These are phyloP conservation scores for Zaprionus davidi DNA, from an alignment of 1,140 invertebrate genomes.

Conservation along the genomic window DNA sequence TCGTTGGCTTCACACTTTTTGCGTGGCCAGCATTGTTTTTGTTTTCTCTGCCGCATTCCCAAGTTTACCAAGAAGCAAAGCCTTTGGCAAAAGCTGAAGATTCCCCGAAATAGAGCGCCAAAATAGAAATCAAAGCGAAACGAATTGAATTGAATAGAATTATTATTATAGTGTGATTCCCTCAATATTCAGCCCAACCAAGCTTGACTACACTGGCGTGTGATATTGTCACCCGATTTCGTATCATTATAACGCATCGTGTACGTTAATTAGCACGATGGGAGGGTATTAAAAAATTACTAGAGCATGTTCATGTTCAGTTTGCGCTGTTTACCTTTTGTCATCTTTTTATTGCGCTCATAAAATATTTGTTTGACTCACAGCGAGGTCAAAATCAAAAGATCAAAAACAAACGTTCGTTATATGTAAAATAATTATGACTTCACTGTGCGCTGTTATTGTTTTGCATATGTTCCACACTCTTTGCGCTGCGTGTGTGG, in stretches of 20 bases:
- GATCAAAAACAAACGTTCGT: neutral
- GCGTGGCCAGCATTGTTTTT: neutral
- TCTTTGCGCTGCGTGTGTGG: neutral
- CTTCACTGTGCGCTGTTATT: neutral
- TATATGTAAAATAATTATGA: neutral
- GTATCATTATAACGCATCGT: neutral
- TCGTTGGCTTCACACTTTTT: neutral
- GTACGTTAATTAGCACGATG: neutral
- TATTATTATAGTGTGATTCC: neutral
- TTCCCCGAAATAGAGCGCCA: neutral
- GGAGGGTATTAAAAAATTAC: constrained; percentile 13
- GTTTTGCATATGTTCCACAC: constrained; percentile 7
- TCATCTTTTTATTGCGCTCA: constrained; percentile 11
- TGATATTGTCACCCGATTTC: neutral
- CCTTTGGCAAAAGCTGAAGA: neutral
- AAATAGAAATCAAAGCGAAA: neutral
- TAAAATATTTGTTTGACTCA: constrained; percentile 13
- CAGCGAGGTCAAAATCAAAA: constrained; percentile 14
- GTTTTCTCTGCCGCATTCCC: neutral
- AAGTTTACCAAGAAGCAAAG: neutral
- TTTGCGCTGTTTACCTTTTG: constrained; percentile 3
- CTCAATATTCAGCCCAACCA: neutral
- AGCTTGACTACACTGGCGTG: neutral
- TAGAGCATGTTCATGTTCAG: constrained; percentile 30
- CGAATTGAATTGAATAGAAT: neutral